Evolutionary conservation across 2,888 invertebrate species (phyloP).

Genomic region (Cloeon dipterum): DNA sequence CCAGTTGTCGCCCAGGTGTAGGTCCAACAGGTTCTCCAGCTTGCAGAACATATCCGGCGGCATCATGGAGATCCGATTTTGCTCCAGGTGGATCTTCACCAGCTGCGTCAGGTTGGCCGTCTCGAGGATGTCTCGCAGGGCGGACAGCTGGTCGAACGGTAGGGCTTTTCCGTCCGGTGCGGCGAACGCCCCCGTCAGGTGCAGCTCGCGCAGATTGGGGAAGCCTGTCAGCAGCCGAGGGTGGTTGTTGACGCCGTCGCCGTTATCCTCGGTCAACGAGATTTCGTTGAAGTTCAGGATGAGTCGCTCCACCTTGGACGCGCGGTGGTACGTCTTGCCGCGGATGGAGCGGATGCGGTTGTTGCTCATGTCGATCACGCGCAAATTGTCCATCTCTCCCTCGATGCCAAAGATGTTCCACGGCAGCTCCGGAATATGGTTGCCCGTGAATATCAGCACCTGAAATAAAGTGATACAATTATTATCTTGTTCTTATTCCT

Average conservation of each 20-base stretch:
- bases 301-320: constrained; percentile 37
- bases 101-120: constrained; percentile 33
- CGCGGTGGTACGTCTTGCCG: constrained; percentile 52
- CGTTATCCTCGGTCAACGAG: constrained; percentile 23
- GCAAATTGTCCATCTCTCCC: constrained; percentile 18
- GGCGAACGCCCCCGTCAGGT: constrained; percentile 48
- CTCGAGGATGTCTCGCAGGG: constrained; percentile 3
- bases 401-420: constrained; percentile 43
- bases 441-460: constrained; percentile 48
- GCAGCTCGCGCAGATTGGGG: constrained; percentile 36
- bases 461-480: constrained; percentile 11
- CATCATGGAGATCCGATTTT: constrained; percentile 34
- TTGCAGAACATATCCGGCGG: constrained; percentile 38
- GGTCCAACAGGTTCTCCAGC: constrained; percentile 35
- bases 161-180: constrained; percentile 1
- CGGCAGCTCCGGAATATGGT: constrained; percentile 34
- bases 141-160: not conserved
- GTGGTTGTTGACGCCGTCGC: no score
- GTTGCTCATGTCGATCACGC: constrained; percentile 46
- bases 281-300: constrained; percentile 48
- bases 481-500: no score
- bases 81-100: constrained; percentile 47
- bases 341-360: constrained; percentile 45
- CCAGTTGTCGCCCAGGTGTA: constrained; percentile 36
- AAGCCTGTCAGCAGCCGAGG: constrained; percentile 20